Percentiles rank a stretch among this genome's conserved stretches.
These are phyloP conservation scores for Leptinotarsa tumamoca DNA, from an alignment of 2,888 invertebrate genomes.

Conservation along the genomic window DNA sequence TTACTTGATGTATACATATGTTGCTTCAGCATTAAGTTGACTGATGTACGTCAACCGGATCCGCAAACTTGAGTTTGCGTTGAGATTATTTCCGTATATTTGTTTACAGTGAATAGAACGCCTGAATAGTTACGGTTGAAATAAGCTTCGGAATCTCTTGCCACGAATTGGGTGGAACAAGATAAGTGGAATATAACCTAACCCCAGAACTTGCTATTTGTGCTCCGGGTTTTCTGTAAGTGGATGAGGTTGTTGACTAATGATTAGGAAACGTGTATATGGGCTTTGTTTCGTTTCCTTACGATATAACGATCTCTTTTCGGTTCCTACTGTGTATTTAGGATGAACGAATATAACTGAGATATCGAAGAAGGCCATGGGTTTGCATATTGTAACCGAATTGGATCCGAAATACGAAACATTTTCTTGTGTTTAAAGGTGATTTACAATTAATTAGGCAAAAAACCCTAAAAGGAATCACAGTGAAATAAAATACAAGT, in stretches of 20 bases:
- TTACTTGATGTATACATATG: conserved; percentile 7
- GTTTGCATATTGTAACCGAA: too few species aligned
- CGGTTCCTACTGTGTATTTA: too few species aligned
- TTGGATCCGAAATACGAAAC: too few species aligned
- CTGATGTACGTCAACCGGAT: background rate
- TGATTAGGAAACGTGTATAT: background rate
- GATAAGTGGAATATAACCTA: background rate
- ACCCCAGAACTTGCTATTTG: background rate
- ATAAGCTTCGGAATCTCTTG: background rate
- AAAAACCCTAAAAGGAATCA: too few species aligned
- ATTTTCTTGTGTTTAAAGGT: too few species aligned
- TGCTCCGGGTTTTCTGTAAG: background rate
- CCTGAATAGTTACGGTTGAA: background rate
- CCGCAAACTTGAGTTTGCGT: background rate
- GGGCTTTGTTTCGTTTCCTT: background rate
- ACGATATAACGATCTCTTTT: background rate
- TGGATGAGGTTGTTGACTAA: background rate
- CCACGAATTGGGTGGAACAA: background rate
- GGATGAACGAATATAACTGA: too few species aligned
- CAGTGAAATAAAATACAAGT: too few species aligned
- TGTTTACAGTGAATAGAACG: background rate
- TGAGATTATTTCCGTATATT: background rate
- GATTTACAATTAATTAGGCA: too few species aligned
- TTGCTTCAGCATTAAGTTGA: conserved; percentile 13
- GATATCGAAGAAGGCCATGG: too few species aligned